Conservation (phyloP, 2,888 invertebrate genomes). For the Catonia carolina region DNA sequence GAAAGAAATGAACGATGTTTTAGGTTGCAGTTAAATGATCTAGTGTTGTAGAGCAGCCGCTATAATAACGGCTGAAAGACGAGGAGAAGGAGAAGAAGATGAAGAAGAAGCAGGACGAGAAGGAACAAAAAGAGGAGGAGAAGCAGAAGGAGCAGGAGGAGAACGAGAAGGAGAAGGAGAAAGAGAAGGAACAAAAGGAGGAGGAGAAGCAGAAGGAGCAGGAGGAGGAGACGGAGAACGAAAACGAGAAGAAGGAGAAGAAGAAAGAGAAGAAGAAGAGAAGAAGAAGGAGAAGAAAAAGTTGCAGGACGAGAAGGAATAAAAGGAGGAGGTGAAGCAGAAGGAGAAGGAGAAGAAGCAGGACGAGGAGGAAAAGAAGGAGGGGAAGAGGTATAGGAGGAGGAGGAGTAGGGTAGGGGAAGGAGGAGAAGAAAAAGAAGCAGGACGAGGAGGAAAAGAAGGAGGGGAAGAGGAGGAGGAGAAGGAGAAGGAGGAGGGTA, state of each 20-base stretch:
- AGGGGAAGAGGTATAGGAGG: no score
- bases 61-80: no score
- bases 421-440: neutral
- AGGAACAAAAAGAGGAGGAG: neutral
- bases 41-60: no score
- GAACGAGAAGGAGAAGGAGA: constrained; percentile 8
- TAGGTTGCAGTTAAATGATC: no score
- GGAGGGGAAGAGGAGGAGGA: constrained; percentile 13
- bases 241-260: no score
- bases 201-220: no score
- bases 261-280: constrained; percentile 4
- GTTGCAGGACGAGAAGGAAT: constrained; percentile 1
- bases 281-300: no score
- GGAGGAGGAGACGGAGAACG: no score
- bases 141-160: no score
- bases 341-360: neutral
- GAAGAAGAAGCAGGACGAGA: constrained; percentile 5
- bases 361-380: neutral
- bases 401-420: neutral
- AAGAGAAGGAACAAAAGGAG: constrained; percentile 3
- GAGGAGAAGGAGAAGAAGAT: constrained; percentile 1
- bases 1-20: no score
- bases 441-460: constrained; percentile 2
- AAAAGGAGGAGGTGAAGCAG: neutral
- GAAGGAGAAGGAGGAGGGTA: constrained; percentile 14